Evolutionary conservation across 2,888 invertebrate genomes (phyloP), one percentile per base, ranked within the genome.

Genomic region (Melanargia galathea): DNA sequence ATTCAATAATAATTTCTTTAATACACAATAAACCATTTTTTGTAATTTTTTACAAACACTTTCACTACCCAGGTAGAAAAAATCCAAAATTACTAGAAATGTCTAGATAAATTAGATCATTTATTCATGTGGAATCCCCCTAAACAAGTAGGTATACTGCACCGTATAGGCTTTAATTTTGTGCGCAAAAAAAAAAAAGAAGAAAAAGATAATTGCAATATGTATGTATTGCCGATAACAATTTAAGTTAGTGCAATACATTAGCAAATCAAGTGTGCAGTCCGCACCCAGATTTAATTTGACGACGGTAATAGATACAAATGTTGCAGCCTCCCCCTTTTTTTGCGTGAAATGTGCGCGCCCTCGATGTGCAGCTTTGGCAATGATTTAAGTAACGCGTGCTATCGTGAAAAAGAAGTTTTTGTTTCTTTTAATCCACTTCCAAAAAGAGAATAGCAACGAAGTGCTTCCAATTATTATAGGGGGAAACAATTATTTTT

Each of bases 251-350:
- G 80, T 74, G 74, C 78, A 76, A 79, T 81, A 83, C 83, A 86
- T 87, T 87, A 87, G 82, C 69, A 74, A 81, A 83, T 82, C 76
- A 79, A 78, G 74, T 72, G 75, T 71, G 73, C 73, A 80, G 73
- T 75, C 76, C 70, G 73, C 75, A 76, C 76, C 78, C 77, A 79
- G 82, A 86, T 88, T 88, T 83, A 84, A 87, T 87, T 87, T 82
- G 75, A 78, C 71, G 77, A 78, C 79, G 75, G 74, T 86, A 85
- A 87, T 84, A 79, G 80, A 84, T 76, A 83, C 80, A 77, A 82
- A 84, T 86, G 82, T 72, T 61, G 65, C 73, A 66, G 63, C 60
- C 68, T 70, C 77, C 80, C 78, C 75, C 72, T 75, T 46, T 70
- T 71, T 30, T 46, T 43, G 48, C 22, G 22, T 55, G 43, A 38